Conservation (phyloP, 1,140 invertebrate genomes). For the Bombus cullumanus region DNA sequence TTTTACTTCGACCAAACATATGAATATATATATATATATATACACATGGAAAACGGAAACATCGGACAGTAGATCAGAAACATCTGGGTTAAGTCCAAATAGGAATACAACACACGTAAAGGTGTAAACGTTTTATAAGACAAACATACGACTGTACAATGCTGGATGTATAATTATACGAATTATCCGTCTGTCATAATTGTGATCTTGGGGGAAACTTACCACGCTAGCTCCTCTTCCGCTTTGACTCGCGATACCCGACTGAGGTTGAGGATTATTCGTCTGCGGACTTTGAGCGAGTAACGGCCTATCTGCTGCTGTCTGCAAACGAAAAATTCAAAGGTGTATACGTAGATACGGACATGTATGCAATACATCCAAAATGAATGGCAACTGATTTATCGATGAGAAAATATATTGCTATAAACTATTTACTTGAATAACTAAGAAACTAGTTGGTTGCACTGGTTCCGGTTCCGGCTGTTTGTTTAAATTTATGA, state of each 20-base stretch:
- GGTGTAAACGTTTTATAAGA: constrained; percentile 10
- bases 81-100: constrained; percentile 24
- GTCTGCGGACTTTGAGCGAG: constrained; percentile 81
- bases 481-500: constrained; percentile 93
- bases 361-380: no score
- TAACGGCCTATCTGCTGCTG: constrained; percentile 88
- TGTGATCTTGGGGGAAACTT: constrained; percentile 75
- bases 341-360: not conserved
- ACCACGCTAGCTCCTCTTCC: constrained; percentile 94
- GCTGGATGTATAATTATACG: constrained; percentile 25
- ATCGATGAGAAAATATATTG: not conserved
- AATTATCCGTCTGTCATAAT: not conserved
- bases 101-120: constrained; percentile 11
- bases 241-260: constrained; percentile 90
- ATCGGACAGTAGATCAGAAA: constrained; percentile 13
- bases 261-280: constrained; percentile 86
- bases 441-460: constrained; percentile 94
- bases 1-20: not conserved
- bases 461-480: constrained; percentile 87
- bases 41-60: constrained; percentile 2
- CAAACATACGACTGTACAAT: constrained; percentile 42
- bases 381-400: no score
- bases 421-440: constrained; percentile 86
- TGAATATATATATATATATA: constrained; percentile 3
- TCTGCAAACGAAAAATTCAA: constrained; percentile 60